Evolutionary conservation across 2,113 vertebrate genomes (phyloP), one percentile per base, ranked within the genome.

Genomic region (Ailuropoda melanoleuca): DNA sequence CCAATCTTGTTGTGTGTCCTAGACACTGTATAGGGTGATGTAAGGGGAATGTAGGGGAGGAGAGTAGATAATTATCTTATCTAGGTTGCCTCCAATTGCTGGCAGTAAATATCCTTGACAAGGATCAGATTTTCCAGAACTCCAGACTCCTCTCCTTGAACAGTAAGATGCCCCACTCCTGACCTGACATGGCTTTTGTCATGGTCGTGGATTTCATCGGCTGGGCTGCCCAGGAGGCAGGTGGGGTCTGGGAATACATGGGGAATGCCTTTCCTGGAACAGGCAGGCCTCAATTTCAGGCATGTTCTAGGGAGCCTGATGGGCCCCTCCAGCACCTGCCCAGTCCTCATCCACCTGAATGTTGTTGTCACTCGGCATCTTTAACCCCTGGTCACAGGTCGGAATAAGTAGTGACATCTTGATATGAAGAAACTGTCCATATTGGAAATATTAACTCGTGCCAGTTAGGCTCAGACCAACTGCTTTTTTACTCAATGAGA

Each of bases 361-460:
- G 21, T 14, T 60, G 9, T 3, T 72, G 4, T 26, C 12, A 62
- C 24, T 19, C 56, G 43, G 39, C 50, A 24, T 8, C 6, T 9
- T 50, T 50, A 66, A 77, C 7, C 10, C 21, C 31, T 15, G 66
- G 82, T 58, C n/a, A 80, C 48, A 78, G 37, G 3, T 17, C 31
- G 60, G 82, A 17, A 72, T 37, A 26, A 2, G 34, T 0, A 83
- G 37, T n/a, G 7, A 60, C 29, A 64, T 26, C 48, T 46, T n/a
- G 18, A 1, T 7, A 10, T 23, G 7, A 72, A 78, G 46, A 70
- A 37, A 70, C 9, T 56, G 39, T 34, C 6, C 55, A 91, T 60
- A 15, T 86, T 53, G 23, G 70, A 72, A 53, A 58, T 48, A 96
- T 72, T 77, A 95, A 60, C 46, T 83, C 72, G 84, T 29, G 26